Percentiles rank a stretch among this genome's conserved stretches.
Conservation (phyloP, 2,113 vertebrate species). For the Callionymus lyra region DNA sequence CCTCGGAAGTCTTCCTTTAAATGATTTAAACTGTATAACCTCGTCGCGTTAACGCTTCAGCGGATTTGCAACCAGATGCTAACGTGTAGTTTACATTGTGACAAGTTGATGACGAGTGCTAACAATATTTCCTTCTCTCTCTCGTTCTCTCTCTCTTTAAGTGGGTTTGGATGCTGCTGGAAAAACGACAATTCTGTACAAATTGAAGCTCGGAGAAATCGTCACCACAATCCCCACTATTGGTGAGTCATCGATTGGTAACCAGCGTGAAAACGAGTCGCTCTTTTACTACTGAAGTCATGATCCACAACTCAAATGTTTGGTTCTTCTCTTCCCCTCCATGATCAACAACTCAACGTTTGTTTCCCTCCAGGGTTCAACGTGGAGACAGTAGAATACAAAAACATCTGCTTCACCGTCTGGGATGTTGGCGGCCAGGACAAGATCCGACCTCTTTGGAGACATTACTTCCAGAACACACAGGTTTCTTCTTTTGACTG, state of each 20-base stretch:
- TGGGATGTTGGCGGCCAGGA: constrained; percentile 89
- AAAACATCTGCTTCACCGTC: constrained; percentile 87
- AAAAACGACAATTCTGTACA: constrained; percentile 93
- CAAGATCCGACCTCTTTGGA: constrained; percentile 84
- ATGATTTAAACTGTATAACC: not conserved
- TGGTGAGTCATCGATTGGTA: constrained; percentile 49
- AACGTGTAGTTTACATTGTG: not conserved
- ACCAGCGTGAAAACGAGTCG: too few relatives aligned
- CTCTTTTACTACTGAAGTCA: too few relatives aligned
- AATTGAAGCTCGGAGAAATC: constrained; percentile 88
- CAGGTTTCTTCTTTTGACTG: constrained; percentile 44
- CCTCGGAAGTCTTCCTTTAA: too few relatives aligned
- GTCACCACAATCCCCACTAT: constrained; percentile 92
- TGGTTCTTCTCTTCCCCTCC: not conserved
- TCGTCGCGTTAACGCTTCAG: too few relatives aligned
- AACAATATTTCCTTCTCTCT: not conserved
- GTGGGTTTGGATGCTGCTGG: constrained; percentile 88
- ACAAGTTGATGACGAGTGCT: not conserved
- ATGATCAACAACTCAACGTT: not conserved
- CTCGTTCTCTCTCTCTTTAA: constrained; percentile 46
- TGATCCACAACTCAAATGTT: too few relatives aligned
- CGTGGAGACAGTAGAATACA: constrained; percentile 86
- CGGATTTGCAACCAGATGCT: not conserved
- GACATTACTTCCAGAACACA: constrained; percentile 88
- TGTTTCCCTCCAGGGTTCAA: constrained; percentile 72